These are phyloP conservation scores for Prunella strophiata DNA, from an alignment of 2,797 vertebrate species.

Conservation along the genomic window DNA sequence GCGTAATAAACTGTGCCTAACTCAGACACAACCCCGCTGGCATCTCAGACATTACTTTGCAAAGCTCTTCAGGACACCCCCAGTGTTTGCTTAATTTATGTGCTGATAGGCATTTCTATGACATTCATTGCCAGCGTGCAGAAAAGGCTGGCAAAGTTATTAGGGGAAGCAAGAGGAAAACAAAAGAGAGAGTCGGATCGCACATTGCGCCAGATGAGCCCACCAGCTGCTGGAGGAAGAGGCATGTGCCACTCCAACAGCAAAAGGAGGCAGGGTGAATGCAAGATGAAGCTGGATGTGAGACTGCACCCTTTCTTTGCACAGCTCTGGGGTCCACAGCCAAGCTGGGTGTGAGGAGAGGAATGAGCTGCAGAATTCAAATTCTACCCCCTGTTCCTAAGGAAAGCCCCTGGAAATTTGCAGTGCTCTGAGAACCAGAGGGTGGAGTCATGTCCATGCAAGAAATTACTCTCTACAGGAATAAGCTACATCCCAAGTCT, in stretches of 20 bases:
- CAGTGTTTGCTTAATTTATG: slow-evolving; percentile 52
- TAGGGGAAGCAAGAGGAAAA: background rate
- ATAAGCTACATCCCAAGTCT: background rate
- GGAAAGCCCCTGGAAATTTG: background rate
- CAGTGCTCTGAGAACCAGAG: background rate
- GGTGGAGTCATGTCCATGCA: fast-evolving
- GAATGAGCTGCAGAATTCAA: background rate
- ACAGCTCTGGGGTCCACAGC: fast-evolving
- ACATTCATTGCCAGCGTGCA: background rate
- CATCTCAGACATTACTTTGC: background rate
- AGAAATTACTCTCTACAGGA: background rate
- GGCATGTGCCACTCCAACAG: background rate
- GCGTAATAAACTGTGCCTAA: background rate
- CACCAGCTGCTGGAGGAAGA: slow-evolving; percentile 46
- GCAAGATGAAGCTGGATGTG: slow-evolving; percentile 1
- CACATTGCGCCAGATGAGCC: background rate
- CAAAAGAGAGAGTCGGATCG: background rate
- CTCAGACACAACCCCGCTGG: background rate
- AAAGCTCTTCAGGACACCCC: slow-evolving; percentile 37
- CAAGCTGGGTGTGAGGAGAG: background rate
- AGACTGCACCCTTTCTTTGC: background rate
- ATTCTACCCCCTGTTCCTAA: background rate
- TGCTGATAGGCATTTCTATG: slow-evolving; percentile 34
- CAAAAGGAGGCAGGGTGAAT: background rate
- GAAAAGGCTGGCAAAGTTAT: slow-evolving; percentile 50